Evolutionary conservation across 2,888 invertebrate genomes (phyloP), one percentile per base, ranked within the genome.

Genomic region (Galeopsomyia nigrocyanea): DNA sequence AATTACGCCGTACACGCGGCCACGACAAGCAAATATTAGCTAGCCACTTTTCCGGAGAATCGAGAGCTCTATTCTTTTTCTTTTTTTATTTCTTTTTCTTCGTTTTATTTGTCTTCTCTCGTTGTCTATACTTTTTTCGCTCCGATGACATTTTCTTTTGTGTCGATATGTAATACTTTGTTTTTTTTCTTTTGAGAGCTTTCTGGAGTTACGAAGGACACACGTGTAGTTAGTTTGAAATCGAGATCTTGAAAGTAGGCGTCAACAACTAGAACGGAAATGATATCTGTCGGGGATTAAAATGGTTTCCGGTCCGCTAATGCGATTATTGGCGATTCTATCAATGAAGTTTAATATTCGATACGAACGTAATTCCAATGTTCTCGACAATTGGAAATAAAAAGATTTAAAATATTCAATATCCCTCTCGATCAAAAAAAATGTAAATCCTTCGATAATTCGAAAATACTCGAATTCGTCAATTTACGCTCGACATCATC

Each of bases 1-100:
- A 68, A 74, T 73, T 73, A 71, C 65, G 62, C 74, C 70, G 68
- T 9, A 55, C 10, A 13, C 26, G 7, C n/a, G n/a, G n/a, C n/a
- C n/a, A 39, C 13, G 50, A 26, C 67, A 76, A 71, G 60, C 68
- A 74, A 76, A 73, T 74, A 74, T 76, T 73, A 61, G 53, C 55
- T 14, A 60, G 56, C 46, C 57, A 73, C 69, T 73, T 73, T 46
- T 31, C 53, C 0, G 39, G 21, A 31, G 26, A 3, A 31, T 17
- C 26, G 22, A 72, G 63, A 61, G 55, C 64, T 31, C 7, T 3
- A 31, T 17, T 60, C n/a, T 65, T 50, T 7, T 46, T 22, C 31
- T 5, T 2, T 17, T 53, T 53, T n/a, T 14, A 53, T 6, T 58
- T 60, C 51, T 26, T 50, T 21, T 51, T 51, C 0, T n/a, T 56